These are phyloP conservation scores for Poeciliopsis retropinna DNA, from an alignment of 2,113 vertebrate genomes.

Conservation along the genomic window DNA sequence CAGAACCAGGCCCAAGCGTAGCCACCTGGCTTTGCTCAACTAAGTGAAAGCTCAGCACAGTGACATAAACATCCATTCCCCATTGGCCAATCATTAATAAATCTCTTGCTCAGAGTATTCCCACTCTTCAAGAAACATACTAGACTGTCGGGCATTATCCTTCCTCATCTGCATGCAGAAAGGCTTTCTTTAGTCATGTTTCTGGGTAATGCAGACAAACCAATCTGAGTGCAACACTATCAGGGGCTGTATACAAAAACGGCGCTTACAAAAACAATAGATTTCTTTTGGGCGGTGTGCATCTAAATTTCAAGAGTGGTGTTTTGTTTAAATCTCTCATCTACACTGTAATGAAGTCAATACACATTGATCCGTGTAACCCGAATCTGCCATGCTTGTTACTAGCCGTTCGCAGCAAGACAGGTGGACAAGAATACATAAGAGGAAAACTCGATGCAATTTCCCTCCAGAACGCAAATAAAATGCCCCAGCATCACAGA, in stretches of 20 bases:
- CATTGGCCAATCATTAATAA: neutral
- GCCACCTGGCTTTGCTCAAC: neutral
- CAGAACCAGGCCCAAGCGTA: neutral
- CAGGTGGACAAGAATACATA: constrained; percentile 6
- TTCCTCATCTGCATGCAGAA: neutral
- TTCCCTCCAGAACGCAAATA: neutral
- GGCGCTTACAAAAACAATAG: neutral
- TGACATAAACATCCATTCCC: neutral
- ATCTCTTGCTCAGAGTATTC: neutral
- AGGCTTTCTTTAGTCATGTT: neutral
- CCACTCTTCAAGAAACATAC: neutral
- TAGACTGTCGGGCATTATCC: too few relatives aligned
- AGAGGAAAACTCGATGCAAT: constrained; percentile 3
- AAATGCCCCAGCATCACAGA: neutral
- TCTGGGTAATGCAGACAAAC: neutral
- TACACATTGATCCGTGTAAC: neutral
- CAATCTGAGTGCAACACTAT: neutral
- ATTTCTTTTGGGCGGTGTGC: neutral
- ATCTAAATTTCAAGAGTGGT: neutral
- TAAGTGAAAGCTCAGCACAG: neutral
- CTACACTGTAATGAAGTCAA: neutral
- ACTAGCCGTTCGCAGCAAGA: neutral
- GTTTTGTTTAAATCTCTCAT: neutral
- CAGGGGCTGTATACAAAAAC: neutral
- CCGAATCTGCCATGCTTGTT: neutral